Conservation (phyloP, 2,888 invertebrate genomes). For the Ochlodes sylvanus region DNA sequence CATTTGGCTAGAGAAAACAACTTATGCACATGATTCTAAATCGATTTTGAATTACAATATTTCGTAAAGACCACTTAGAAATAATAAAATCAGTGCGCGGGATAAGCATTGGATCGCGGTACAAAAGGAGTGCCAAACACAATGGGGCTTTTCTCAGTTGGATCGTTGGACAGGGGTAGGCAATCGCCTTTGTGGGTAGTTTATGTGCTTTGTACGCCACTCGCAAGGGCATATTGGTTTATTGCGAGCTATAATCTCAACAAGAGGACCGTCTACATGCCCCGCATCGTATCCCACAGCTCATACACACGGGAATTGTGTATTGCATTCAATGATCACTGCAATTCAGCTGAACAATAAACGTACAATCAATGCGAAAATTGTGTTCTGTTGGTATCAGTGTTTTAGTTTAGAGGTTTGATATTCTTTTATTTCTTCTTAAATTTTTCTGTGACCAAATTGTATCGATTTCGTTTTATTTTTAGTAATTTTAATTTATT, state of each 20-base stretch:
- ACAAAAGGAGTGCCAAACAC: conserved; percentile 68
- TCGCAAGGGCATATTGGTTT: conserved; percentile 51
- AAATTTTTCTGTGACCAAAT: no score
- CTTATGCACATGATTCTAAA: no score
- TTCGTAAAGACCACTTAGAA: conserved; percentile 12
- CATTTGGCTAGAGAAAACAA: no score
- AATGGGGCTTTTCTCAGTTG: conserved; percentile 60
- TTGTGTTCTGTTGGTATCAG: conserved; percentile 3
- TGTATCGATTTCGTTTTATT: no score
- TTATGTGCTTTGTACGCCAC: conserved; percentile 58
- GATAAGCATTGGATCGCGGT: conserved; percentile 33
- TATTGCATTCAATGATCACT: conserved; percentile 29
- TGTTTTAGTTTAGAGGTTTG: no score
- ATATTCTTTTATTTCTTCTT: no score
- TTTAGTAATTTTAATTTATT: no score
- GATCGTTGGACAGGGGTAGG: conserved; percentile 59
- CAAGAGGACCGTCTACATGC: conserved; percentile 41
- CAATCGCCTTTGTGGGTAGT: conserved; percentile 69
- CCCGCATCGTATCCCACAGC: conserved; percentile 28
- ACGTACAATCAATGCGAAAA: conserved; percentile 19
- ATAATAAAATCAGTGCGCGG: conserved; percentile 17
- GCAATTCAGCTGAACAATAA: conserved; percentile 26
- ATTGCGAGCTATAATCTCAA: conserved; percentile 49
- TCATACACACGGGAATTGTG: conserved; percentile 32
- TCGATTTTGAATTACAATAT: not conserved